These are phyloP conservation scores for Bugulina stolonifera DNA, from an alignment of 2,888 invertebrate genomes.

Conservation along the genomic window DNA sequence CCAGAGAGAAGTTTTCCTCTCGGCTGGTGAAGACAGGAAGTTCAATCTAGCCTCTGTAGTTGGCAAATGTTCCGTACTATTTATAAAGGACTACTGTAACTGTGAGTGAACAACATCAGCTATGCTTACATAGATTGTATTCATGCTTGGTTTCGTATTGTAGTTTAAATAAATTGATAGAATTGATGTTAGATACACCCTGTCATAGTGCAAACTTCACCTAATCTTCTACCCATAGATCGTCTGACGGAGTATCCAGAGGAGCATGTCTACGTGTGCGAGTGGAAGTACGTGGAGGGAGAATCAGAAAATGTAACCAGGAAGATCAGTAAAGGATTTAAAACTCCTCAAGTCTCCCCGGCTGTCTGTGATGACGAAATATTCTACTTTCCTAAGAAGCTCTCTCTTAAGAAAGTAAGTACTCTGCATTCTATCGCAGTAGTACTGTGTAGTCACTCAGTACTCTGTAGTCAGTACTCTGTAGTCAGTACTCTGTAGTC, in stretches of 20 bases:
- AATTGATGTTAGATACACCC: too few relatives aligned
- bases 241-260: constrained; percentile 90
- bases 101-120: too few relatives aligned
- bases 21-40: constrained; percentile 76
- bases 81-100: constrained; percentile 80
- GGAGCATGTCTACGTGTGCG: constrained; percentile 84
- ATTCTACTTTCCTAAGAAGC: constrained; percentile 13
- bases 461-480: too few relatives aligned
- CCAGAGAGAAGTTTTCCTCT: constrained; percentile 85
- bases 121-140: too few relatives aligned
- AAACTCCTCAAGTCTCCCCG: constrained; percentile 29
- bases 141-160: too few relatives aligned
- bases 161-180: too few relatives aligned
- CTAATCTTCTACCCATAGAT: too few relatives aligned
- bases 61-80: constrained; percentile 83
- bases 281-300: constrained; percentile 80
- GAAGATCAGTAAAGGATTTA: constrained; percentile 45
- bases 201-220: too few relatives aligned
- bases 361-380: constrained; percentile 11
- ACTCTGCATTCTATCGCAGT: too few relatives aligned
- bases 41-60: constrained; percentile 84
- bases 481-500: too few relatives aligned
- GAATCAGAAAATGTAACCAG: constrained; percentile 57
- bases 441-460: too few relatives aligned
- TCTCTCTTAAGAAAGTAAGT: constrained; percentile 6